phyloP scores from a whole-genome alignment of 2,113 vertebrate species.

The Dunckerocampus dactyliophorus region DNA sequence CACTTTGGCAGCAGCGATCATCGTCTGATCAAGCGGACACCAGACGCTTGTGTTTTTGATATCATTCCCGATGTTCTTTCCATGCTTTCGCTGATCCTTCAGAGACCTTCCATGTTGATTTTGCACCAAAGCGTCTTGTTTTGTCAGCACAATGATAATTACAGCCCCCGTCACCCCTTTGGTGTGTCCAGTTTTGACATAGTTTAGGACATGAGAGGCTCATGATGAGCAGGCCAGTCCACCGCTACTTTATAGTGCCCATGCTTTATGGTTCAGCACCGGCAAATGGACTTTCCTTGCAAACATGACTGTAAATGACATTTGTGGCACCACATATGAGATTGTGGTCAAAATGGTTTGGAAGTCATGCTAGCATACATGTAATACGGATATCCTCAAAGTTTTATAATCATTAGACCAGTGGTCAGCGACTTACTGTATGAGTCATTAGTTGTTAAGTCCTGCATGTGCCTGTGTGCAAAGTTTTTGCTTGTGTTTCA shows the following conservation, averaged over 20 bases:
- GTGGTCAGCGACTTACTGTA: too few species aligned
- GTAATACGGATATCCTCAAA: too few species aligned
- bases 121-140: slow-evolving; percentile 68
- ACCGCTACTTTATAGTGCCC: neutral
- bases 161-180: slow-evolving; percentile 59
- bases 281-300: neutral
- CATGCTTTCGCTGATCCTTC: slow-evolving; percentile 41
- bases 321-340: too few species aligned
- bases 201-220: neutral
- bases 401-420: too few species aligned
- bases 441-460: too few species aligned
- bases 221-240: slow-evolving; percentile 8
- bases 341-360: too few species aligned
- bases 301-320: neutral
- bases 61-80: slow-evolving; percentile 46
- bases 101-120: slow-evolving; percentile 71
- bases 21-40: slow-evolving; percentile 34
- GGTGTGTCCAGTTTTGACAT: slow-evolving; percentile 29
- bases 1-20: slow-evolving; percentile 5
- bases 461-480: too few species aligned
- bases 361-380: too few species aligned
- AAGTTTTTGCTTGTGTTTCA: too few species aligned
- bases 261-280: slow-evolving; percentile 3
- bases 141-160: slow-evolving; percentile 77
- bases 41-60: slow-evolving; percentile 46